Conservation (phyloP, 2,113 vertebrate genomes). For the Alaudala cheleensis region DNA sequence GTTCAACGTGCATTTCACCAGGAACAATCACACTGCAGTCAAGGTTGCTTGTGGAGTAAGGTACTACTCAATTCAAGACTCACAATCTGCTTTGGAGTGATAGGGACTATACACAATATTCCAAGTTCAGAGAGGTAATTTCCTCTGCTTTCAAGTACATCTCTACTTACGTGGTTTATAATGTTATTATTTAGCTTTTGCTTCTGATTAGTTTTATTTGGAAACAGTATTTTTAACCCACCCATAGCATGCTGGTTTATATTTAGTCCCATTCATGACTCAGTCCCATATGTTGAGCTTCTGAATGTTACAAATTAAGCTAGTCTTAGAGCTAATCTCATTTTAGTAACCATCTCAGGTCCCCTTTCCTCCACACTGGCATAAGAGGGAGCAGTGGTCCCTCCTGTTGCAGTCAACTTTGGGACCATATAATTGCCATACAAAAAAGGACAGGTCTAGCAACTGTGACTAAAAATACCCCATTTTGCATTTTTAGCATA, state of each 20-base stretch:
- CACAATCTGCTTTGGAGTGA: slow-evolving; percentile 59
- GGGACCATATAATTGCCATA: not conserved
- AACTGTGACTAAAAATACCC: not conserved
- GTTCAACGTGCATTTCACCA: slow-evolving; percentile 16
- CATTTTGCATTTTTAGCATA: not conserved
- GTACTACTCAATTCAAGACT: slow-evolving; percentile 44
- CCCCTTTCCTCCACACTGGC: not conserved
- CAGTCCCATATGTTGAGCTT: slow-evolving; percentile 15
- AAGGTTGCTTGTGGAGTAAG: slow-evolving; percentile 33
- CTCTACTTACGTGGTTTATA: slow-evolving; percentile 42
- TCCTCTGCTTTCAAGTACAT: slow-evolving; percentile 62
- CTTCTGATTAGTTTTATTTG: slow-evolving; percentile 65
- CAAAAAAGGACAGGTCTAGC: not conserved
- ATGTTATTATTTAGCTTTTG: slow-evolving; percentile 64
- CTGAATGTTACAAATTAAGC: slow-evolving; percentile 38
- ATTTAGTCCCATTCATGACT: slow-evolving; percentile 36
- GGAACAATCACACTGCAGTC: slow-evolving; percentile 23
- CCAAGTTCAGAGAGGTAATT: slow-evolving; percentile 53
- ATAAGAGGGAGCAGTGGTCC: not conserved
- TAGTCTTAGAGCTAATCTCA: not conserved
- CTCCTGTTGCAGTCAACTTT: not conserved
- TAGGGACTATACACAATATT: slow-evolving; percentile 1
- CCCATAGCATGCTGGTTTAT: slow-evolving; percentile 10
- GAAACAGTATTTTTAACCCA: slow-evolving; percentile 56
- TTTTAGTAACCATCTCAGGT: not conserved